Evolutionary conservation across 2,797 vertebrate genomes (phyloP), one percentile per base, ranked within the genome.

Genomic region (Gobio occitaniae): DNA sequence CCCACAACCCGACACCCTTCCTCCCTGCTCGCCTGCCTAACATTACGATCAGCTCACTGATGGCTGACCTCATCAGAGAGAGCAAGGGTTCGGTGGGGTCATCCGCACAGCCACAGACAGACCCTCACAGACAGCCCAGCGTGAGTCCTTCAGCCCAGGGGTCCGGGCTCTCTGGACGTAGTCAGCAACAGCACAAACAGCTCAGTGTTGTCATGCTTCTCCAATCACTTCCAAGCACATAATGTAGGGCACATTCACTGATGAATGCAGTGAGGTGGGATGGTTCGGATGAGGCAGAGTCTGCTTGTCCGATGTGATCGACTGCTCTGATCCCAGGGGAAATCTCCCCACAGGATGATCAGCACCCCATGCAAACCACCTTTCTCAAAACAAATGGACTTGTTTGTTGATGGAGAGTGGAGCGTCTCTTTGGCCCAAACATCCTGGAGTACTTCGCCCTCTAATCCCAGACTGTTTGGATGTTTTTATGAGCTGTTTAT

Each of bases 171-270:
- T 87, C 83, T 79, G 80, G 87, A 87, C 85, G 47, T 16, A n/a
- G 80, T 82, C 85, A 47, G 77, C 80, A 88, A 88, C 74, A 86
- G 84, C 85, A 87, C 85, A 87, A 84, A 82, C 69, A 84, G 63
- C 47, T 78, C 86, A 87, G 86, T 90, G 87, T 91, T 88, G 86
- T 78, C 82, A 80, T 77, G 82, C 52, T 78, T 54, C 78, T 90
- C 75, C 88, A 89, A 90, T 89, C 82, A 87, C 87, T 89, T 90
- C 89, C 88, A 91, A 87, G 82, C 88, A 77, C 79, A 78, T 79
- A 59, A 65, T 65, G 68, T 44, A 25, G 82, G 74, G 84, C 61
- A 65, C 50, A 29, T 84, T 83, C 41, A 29, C 84, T 90, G 89
- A 88, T 90, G 88, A 90, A 89, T 87, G 84, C 38, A 10, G 48